These are phyloP conservation scores for Dasyprocta punctata DNA, from an alignment of 2,113 vertebrate genomes.

Conservation along the genomic window DNA sequence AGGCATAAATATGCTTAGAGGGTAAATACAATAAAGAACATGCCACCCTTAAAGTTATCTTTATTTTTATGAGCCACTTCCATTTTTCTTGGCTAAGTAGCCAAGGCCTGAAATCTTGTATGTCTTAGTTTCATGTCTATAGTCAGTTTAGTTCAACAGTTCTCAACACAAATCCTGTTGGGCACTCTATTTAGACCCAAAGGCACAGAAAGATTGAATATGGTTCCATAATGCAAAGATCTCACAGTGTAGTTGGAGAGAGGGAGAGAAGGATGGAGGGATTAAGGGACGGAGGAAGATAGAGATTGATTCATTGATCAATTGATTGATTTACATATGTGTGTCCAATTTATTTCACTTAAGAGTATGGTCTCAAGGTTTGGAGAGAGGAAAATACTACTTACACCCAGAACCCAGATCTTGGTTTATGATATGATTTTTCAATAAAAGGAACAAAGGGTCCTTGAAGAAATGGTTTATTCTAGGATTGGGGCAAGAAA, in stretches of 20 bases:
- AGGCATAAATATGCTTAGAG: constrained; percentile 80
- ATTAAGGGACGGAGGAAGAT: not conserved
- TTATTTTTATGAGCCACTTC: constrained; percentile 74
- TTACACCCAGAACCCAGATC: not conserved
- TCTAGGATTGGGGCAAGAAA: not conserved
- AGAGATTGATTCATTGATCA: too few species aligned
- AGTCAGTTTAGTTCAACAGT: constrained; percentile 23
- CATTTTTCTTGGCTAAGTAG: constrained; percentile 75
- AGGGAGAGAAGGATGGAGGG: not conserved
- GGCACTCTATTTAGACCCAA: constrained; percentile 9
- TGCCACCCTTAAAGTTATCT: constrained; percentile 66
- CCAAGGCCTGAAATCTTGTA: constrained; percentile 69
- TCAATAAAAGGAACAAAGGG: not conserved
- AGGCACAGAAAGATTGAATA: not conserved
- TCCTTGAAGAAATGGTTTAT: constrained; percentile 34
- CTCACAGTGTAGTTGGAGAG: constrained; percentile 7
- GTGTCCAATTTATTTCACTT: not conserved
- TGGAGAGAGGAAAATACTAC: not conserved
- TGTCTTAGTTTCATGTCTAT: constrained; percentile 25
- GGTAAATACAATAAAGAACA: constrained; percentile 68
- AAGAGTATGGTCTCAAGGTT: not conserved
- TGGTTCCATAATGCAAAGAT: not conserved
- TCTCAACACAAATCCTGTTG: not conserved
- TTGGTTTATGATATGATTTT: constrained; percentile 46
- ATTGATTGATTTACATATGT: not conserved